Evolutionary conservation across 2,888 invertebrate species (phyloP).

Genomic region (Masnerella sp.): DNA sequence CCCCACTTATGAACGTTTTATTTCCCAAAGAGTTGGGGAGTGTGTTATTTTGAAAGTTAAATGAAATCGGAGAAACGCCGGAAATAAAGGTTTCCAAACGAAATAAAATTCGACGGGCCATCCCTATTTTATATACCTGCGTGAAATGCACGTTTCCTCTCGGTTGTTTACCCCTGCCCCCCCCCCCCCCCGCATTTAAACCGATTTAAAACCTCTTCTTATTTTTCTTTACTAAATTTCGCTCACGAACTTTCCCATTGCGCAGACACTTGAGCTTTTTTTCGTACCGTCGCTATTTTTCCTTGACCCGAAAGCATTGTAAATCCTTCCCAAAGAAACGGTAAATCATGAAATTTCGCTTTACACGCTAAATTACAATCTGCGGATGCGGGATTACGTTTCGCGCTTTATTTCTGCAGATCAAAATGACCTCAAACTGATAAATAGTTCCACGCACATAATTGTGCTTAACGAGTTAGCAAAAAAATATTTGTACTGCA

Average conservation of each 20-base stretch:
- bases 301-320: conserved; percentile 37
- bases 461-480: no score
- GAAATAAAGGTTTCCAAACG: not conserved
- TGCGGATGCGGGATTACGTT: conserved; percentile 26
- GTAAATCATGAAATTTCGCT: conserved; percentile 50
- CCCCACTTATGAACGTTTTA: no score
- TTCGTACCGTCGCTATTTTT: conserved; percentile 30
- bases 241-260: conserved; percentile 38
- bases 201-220: conserved; percentile 41
- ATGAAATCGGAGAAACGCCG: not conserved
- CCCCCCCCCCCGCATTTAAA: conserved; percentile 3
- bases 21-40: no score
- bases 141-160: conserved; percentile 3
- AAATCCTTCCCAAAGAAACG: conserved; percentile 50
- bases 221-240: conserved; percentile 45
- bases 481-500: no score
- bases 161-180: not conserved
- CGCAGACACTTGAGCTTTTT: conserved; percentile 30
- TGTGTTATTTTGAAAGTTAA: conserved; percentile 1
- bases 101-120: not conserved
- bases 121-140: conserved; percentile 13
- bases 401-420: conserved; percentile 18
- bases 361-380: conserved; percentile 43
- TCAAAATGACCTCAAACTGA: no score
- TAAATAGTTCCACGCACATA: no score